Base-by-base conservation (phyloP, 2,797 vertebrate species). In the Jordanella pulchra region DNA sequence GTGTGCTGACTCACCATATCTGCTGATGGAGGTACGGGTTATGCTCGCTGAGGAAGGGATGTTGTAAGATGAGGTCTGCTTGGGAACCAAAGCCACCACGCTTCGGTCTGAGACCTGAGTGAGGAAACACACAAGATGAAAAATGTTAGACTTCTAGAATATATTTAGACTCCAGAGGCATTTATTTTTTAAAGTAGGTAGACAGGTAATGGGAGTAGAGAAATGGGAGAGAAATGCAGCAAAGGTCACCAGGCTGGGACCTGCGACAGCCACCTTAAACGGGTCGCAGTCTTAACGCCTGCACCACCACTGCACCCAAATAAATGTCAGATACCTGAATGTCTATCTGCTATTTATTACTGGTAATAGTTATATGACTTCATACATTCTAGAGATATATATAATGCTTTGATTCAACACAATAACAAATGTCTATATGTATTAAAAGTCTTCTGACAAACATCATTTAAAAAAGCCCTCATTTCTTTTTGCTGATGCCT, bases 31-130 rank as follows among this genome's bases (percentile, higher is more conserved):
- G 0, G 96, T 96, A 75, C 98, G 93, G 28, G 97, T 98, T 91
- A 99, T 98, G 91, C 97, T 98, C 85, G 97, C 96, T 1, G 98
- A 97, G 72, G 96, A 94, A 3, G 97, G 97, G 64, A 99, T 99
- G 88, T 99, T 99, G 93, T 98, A 99, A 3, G 97, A 99, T 1
- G 98, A 99, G 17, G 97, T 99, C 92, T 99, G 98, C 72, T 99
- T 99, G 39, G 98, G 97, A 50, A 99, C 98, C 56, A 99, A 89
- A 32, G 98, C 98, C 85, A 99, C 98, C 25, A 99, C 94, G 0
- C 97, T 99, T 83, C 98, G 96, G 83, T 99, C 98, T 0, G 98
- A 98, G 65, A 99, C 98, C 98, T 99, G 93, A 12, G 67, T 18
- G 68, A 44, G 65, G 28, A 86, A 17, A 85, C 58, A 75, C 25